Evolutionary conservation across 2,888 invertebrate species (phyloP).

Genomic region (Tinea semifulvella): DNA sequence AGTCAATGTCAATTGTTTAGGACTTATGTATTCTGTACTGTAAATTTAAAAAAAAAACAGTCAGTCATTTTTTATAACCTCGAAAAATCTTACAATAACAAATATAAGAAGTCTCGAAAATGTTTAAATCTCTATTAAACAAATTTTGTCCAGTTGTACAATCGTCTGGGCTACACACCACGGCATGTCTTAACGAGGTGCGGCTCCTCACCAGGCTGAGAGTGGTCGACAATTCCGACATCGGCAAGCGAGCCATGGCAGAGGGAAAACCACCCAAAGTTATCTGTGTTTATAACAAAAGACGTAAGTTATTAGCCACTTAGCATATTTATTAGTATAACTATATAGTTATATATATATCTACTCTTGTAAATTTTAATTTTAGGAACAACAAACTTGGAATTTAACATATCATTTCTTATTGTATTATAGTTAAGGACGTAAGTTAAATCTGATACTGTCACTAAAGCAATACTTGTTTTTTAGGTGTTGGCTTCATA

Average conservation of each 20-base stretch:
- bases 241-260: constrained; percentile 94
- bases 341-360: not conserved
- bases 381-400: too few relatives aligned
- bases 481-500: constrained; percentile 62
- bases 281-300: constrained; percentile 94
- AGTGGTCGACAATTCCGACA: constrained; percentile 96
- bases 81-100: too few relatives aligned
- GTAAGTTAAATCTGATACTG: not conserved
- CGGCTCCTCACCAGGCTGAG: constrained; percentile 79
- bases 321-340: not conserved
- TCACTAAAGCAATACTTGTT: too few relatives aligned
- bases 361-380: too few relatives aligned
- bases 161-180: constrained; percentile 62
- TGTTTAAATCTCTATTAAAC: constrained; percentile 39
- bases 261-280: constrained; percentile 93
- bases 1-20: too few relatives aligned
- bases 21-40: too few relatives aligned
- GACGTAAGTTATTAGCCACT: constrained; percentile 41
- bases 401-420: too few relatives aligned
- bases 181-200: constrained; percentile 70
- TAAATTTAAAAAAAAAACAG: too few relatives aligned
- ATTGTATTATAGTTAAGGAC: not conserved
- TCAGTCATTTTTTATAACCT: too few relatives aligned
- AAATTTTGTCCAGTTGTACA: constrained; percentile 27
- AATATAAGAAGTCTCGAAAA: too few relatives aligned